Percentiles rank a stretch among this genome's conserved stretches.
These are phyloP conservation scores for Homarus gammarus DNA, from an alignment of 2,888 invertebrate species.

Conservation along the genomic window DNA sequence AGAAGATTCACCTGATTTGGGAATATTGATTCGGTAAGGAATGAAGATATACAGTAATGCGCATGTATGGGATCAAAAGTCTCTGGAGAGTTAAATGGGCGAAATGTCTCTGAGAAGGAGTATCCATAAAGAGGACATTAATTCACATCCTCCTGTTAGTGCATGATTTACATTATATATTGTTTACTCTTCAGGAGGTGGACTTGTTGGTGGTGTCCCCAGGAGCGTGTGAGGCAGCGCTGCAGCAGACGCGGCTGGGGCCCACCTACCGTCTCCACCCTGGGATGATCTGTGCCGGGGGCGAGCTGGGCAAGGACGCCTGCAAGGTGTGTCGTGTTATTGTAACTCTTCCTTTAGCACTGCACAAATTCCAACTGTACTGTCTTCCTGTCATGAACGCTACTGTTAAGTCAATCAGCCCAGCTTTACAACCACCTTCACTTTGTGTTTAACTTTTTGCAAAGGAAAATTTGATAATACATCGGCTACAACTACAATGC, in stretches of 20 bases:
- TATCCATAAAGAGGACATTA: too few relatives aligned
- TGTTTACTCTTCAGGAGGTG: slow-evolving; percentile 77
- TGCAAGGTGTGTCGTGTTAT: slow-evolving; percentile 77
- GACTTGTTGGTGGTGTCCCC: slow-evolving; percentile 77
- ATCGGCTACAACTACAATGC: neutral
- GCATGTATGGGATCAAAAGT: too few relatives aligned
- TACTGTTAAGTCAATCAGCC: neutral
- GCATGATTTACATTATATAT: too few relatives aligned
- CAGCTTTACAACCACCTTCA: neutral
- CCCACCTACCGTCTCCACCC: slow-evolving; percentile 92
- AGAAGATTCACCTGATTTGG: too few relatives aligned
- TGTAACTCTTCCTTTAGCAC: neutral
- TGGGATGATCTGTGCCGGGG: slow-evolving; percentile 93
- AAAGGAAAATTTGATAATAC: neutral
- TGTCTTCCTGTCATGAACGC: too few relatives aligned
- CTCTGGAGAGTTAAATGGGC: too few relatives aligned
- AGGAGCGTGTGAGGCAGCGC: slow-evolving; percentile 87
- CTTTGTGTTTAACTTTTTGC: neutral
- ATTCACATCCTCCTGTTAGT: too few relatives aligned
- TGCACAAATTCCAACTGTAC: too few relatives aligned
- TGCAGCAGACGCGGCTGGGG: slow-evolving; percentile 90
- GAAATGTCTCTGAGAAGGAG: too few relatives aligned
- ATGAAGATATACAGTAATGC: too few relatives aligned
- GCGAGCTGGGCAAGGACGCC: slow-evolving; percentile 96
- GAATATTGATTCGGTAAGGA: too few relatives aligned